phyloP scores from a whole-genome alignment of 2,797 vertebrate genomes.

The Notolabrus celidotus region DNA sequence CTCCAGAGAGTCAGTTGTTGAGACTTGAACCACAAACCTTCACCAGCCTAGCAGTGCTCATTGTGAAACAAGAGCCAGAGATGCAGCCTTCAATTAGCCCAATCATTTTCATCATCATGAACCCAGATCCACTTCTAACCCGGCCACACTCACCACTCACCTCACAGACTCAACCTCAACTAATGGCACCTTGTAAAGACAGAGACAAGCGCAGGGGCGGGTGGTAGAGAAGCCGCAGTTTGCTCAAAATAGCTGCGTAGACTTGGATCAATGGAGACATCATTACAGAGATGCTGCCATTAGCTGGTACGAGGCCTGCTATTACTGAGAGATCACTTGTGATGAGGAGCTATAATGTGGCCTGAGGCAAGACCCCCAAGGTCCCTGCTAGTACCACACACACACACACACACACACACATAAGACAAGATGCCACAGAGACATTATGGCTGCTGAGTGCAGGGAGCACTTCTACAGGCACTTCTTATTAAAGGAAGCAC shows the following conservation, averaged over 20 bases:
- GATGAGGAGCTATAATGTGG: constrained; percentile 65
- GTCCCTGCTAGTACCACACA: constrained; percentile 36
- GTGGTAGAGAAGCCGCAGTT: constrained; percentile 15
- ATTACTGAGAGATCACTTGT: constrained; percentile 57
- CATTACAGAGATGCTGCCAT: constrained; percentile 64
- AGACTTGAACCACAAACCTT: constrained; percentile 37
- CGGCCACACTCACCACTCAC: constrained; percentile 19
- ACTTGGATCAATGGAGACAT: constrained; percentile 62
- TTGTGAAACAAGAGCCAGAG: constrained; percentile 40
- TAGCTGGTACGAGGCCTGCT: constrained; percentile 57
- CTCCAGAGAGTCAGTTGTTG: constrained; percentile 30
- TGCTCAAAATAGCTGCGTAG: constrained; percentile 55
- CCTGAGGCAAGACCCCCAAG: constrained; percentile 64
- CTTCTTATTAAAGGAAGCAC: constrained; percentile 51
- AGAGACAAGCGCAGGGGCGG: constrained; percentile 39
- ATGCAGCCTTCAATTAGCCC: constrained; percentile 57
- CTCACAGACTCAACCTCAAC: constrained; percentile 42
- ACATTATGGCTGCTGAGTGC: constrained; percentile 36
- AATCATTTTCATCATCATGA: constrained; percentile 45
- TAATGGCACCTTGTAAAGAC: constrained; percentile 66
- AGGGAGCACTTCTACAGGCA: constrained; percentile 34
- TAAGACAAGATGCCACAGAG: constrained; percentile 37
- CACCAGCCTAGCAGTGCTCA: constrained; percentile 24
- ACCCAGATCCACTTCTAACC: constrained; percentile 50
- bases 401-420: constrained; percentile 34